Conservation (phyloP, 2,113 vertebrate genomes). For the Bufo gargarizans region DNA sequence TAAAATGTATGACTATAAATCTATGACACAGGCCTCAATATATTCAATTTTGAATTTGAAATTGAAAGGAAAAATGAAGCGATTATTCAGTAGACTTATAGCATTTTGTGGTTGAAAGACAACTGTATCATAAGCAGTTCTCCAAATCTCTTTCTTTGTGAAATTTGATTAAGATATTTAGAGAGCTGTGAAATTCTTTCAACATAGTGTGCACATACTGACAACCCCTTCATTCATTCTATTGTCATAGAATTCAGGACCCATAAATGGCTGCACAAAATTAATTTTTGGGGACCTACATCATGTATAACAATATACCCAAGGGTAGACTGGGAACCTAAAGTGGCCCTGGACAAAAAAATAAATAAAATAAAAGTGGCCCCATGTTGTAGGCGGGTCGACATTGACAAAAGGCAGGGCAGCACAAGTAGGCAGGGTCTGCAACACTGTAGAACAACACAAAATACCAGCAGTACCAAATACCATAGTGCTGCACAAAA, state of each 20-base stretch:
- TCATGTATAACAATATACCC: too few species aligned
- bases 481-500: too few species aligned
- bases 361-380: too few species aligned
- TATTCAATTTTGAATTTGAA: background rate
- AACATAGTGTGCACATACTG: background rate
- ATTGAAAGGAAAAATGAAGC: background rate
- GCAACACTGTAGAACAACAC: too few species aligned
- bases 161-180: background rate
- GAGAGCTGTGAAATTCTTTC: background rate
- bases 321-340: too few species aligned
- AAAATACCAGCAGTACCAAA: too few species aligned
- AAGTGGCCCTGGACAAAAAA: too few species aligned
- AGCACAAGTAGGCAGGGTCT: too few species aligned
- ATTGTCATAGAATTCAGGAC: background rate
- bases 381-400: too few species aligned
- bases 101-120: background rate
- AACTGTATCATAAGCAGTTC: background rate
- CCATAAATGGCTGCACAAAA: background rate
- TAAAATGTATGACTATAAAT: conserved; percentile 18
- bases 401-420: too few species aligned
- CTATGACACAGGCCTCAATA: background rate
- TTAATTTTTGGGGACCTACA: background rate
- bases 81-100: background rate
- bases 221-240: background rate
- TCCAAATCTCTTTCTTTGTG: background rate